Evolutionary conservation across 2,888 invertebrate species (phyloP).

Genomic region (Hypomecis atomaria): DNA sequence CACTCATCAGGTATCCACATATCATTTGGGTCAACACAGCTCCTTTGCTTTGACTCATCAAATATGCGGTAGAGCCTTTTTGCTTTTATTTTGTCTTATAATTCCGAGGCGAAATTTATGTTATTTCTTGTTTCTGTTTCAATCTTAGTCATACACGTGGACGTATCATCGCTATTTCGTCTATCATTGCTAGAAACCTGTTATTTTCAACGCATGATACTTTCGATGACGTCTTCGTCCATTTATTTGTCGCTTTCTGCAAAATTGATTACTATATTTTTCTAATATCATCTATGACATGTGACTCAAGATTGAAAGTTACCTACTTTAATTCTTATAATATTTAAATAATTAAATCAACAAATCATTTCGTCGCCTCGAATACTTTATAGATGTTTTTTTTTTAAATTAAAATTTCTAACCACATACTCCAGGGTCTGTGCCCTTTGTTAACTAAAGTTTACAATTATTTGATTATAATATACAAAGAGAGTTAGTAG

Average conservation of each 20-base stretch:
- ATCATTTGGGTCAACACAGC: slow-evolving; percentile 61
- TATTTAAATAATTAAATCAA: too few relatives aligned
- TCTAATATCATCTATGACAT: too few relatives aligned
- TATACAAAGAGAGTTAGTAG: too few relatives aligned
- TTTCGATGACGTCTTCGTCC: not conserved
- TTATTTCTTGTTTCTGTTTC: not conserved
- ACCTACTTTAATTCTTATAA: too few relatives aligned
- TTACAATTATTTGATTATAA: too few relatives aligned
- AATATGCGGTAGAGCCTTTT: slow-evolving; percentile 49
- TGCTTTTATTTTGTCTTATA: slow-evolving; percentile 29
- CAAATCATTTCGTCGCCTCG: too few relatives aligned
- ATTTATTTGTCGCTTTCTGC: not conserved
- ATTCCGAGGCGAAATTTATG: slow-evolving; percentile 13
- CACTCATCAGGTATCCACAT: slow-evolving; percentile 56
- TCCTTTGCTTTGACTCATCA: slow-evolving; percentile 54
- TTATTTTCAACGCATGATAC: not conserved
- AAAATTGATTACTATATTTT: too few relatives aligned
- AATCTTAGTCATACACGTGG: slow-evolving; percentile 1
- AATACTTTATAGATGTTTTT: not conserved
- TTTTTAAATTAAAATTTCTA: not conserved
- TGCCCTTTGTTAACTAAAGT: slow-evolving; percentile 2
- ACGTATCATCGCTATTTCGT: not conserved
- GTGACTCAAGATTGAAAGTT: too few relatives aligned
- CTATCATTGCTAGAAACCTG: not conserved
- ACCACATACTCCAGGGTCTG: too few relatives aligned